Evolutionary conservation across 2,113 vertebrate genomes (phyloP), one percentile per base, ranked within the genome.

Genomic region (Brachirus orientalis): DNA sequence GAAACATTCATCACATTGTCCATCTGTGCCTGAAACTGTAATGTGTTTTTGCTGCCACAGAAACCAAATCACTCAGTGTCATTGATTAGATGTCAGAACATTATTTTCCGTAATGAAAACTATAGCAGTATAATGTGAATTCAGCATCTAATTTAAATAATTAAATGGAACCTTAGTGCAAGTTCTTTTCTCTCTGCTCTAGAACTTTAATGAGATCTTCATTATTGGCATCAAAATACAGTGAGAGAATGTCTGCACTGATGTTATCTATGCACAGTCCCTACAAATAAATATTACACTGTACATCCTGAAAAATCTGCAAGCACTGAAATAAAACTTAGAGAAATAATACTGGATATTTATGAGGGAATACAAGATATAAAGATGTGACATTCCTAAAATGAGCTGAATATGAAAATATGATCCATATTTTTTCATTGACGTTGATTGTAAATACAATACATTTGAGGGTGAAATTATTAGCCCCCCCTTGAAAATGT

Each of bases 1-100:
- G 17, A 50, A 50, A 51, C 45, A 48, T 59, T 60, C 12, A 56
- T 56, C 55, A 10, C 46, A 53, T 35, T 54, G 10, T n/a, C 57
- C 56, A 0, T 65, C 36, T 56, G 44, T 41, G 33, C 22, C 22
- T 11, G 14, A 36, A 44, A 7, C 10, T 9, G 14, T 16, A 52
- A 52, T 37, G 9, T 2, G 12, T 18, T 10, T 17, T 7, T 17
- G 37, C 16, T 8, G 14, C 36, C 41, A 33, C 28, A 46, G 8
- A 16, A 18, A 16, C 46, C 53, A 4, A 28, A 43, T 40, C 40
- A 43, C 11, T 43, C 40, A 43, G 6, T 28, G 28, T 28, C 6
- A 28, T 6, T 28, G 3, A 4, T 28, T 28, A 28, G 2, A 28
- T 28, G 28, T n/a, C n/a, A n/a, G n/a, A n/a, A n/a, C n/a, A n/a